Evolutionary conservation across 2,888 invertebrate species (phyloP), one percentile per base, ranked within the genome.

Genomic region (Cosmia pyralina): DNA sequence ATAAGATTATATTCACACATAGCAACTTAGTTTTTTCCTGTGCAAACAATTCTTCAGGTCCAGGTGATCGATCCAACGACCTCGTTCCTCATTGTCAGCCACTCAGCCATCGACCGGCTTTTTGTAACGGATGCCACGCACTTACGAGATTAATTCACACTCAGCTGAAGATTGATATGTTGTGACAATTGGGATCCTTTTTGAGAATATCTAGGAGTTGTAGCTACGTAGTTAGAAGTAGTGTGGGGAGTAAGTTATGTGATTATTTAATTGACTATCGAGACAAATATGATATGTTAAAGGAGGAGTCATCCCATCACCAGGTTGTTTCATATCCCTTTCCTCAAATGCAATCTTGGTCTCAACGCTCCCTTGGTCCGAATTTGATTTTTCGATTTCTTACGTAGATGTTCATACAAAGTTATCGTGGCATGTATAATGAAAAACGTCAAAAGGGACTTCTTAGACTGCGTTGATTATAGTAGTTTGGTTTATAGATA

Each of bases 21-120:
- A 53, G 22, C 4, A 28, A 48, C 34, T 48, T 17, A 34, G 55
- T 58, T 66, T 69, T 68, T 79, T 67, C 15, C 11, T 64, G 50
- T 38, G 50, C 55, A 60, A 82, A 79, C 67, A 64, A 17, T 55
- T 0, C 13, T 55, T 10, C n/a, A 71, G 68, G 75, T 82, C 87
- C 90, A 91, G 90, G 89, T 91, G 89, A 90, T 89, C 86, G 88
- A 89, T 90, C 84, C 84, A 62, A 72, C 85, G 89, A 84, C 88
- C 88, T 87, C 87, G 81, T 84, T 86, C 84, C 58, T 63, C 81
- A 87, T 89, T 89, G 90, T 90, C 85, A 83, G 72, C 83, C 77
- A 72, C 78, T 73, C 63, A 74, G 52, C 72, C 81, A 80, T 83
- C 85, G 85, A 80, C 75, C 79, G 83, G 73, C 84, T 89, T 88